These are phyloP conservation scores for Phorcus lineatus DNA, from an alignment of 2,888 invertebrate genomes.

Conservation along the genomic window DNA sequence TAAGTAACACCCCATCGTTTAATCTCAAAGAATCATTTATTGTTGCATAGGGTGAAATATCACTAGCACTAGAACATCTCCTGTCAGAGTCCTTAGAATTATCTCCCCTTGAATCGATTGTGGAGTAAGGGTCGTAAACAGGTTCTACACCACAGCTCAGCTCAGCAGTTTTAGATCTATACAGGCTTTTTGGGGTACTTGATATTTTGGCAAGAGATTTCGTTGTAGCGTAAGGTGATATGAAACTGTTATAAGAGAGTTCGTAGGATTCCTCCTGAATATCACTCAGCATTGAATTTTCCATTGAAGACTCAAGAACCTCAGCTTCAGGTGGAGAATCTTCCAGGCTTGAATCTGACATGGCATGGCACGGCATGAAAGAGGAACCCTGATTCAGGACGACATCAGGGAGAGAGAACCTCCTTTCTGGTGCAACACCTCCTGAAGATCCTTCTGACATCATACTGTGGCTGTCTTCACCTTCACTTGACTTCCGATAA, in stretches of 20 bases:
- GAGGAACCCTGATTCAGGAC: not conserved
- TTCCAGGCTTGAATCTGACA: not conserved
- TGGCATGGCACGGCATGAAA: not conserved
- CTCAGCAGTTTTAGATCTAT: not conserved
- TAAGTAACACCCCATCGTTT: not conserved
- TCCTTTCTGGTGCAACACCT: not conserved
- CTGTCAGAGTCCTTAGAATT: not conserved
- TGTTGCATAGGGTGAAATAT: not conserved
- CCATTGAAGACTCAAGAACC: not conserved
- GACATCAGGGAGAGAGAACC: not conserved
- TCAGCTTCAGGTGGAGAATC: not conserved
- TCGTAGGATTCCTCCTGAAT: not conserved
- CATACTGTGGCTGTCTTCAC: not conserved
- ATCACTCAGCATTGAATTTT: not conserved
- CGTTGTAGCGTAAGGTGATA: not conserved
- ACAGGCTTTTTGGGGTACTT: not conserved
- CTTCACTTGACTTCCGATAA: not conserved
- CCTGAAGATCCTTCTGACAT: not conserved
- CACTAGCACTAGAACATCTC: not conserved
- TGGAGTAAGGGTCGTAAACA: not conserved
- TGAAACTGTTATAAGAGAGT: not conserved
- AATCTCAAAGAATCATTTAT: not conserved
- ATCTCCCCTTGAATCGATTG: not conserved
- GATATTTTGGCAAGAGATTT: slow-evolving; percentile 1
- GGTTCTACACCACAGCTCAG: not conserved